A percentile compares a stretch with the other conserved stretches of the same genome.
Conservation (phyloP, 2,113 vertebrate species). For the Galbula dea region DNA sequence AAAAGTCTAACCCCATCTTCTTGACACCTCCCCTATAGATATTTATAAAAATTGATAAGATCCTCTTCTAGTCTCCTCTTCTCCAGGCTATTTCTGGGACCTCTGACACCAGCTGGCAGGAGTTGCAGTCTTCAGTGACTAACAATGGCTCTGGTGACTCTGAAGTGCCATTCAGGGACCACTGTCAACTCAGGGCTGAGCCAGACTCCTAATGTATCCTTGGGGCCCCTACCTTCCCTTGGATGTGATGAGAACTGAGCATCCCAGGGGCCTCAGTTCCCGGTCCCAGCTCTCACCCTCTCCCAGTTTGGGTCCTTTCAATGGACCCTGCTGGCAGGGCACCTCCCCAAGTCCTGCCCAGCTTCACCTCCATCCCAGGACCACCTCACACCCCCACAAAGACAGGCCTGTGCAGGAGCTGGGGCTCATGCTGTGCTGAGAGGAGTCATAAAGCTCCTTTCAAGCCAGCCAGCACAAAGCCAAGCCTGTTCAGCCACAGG, state of each 20-base stretch:
- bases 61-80: too few species aligned
- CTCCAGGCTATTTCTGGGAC: background rate
- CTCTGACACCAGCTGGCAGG: background rate
- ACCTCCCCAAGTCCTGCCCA: background rate
- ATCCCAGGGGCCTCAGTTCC: background rate
- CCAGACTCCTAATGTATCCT: background rate
- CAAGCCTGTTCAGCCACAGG: conserved; percentile 35
- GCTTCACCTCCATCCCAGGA: background rate
- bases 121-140: background rate
- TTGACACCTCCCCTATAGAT: too few species aligned
- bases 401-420: conserved; percentile 35
- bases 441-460: conserved; percentile 61
- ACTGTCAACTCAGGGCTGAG: background rate
- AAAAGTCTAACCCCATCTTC: too few species aligned
- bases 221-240: background rate
- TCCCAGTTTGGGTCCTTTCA: accelerated
- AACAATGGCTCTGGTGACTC: accelerated
- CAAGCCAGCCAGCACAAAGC: conserved; percentile 67
- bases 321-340: background rate
- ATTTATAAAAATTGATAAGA: too few species aligned
- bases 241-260: background rate
- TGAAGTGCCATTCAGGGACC: background rate
- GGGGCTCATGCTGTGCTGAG: background rate
- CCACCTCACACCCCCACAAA: conserved; percentile 59
- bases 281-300: background rate